Evolutionary conservation across 2,888 invertebrate species (phyloP).

Genomic region (Trachelus troglodyta): DNA sequence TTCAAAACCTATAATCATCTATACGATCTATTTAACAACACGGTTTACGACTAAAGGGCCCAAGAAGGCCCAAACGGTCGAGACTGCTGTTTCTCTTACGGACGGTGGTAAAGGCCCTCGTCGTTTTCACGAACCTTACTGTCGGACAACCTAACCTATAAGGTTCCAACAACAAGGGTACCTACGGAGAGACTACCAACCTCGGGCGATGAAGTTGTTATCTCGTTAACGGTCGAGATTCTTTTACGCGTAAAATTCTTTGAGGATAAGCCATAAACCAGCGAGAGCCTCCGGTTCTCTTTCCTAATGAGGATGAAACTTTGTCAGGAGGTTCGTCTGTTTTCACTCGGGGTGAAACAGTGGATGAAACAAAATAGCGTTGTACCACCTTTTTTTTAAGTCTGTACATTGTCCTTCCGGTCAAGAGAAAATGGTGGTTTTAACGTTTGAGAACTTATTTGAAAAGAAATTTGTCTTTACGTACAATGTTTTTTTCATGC

Average conservation of each 20-base stretch:
- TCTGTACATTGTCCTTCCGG: neutral
- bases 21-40: constrained; percentile 38
- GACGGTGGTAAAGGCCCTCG: neutral
- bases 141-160: neutral
- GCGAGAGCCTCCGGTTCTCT: constrained; percentile 22
- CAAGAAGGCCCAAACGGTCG: neutral
- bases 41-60: neutral
- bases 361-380: neutral
- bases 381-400: neutral
- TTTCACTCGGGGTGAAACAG: neutral
- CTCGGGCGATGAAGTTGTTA: constrained; percentile 34
- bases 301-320: constrained; percentile 21
- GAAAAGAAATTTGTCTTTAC: neutral
- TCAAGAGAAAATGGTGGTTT: neutral
- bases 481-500: neutral
- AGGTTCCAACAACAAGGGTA: neutral
- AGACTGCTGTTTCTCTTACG: neutral
- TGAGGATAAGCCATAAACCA: constrained; percentile 13
- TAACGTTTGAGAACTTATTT: neutral
- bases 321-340: neutral
- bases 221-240: constrained; percentile 34
- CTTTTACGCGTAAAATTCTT: constrained; percentile 19
- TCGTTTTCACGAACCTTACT: neutral
- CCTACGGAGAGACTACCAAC: constrained; percentile 11
- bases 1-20: constrained; percentile 39